Conservation (phyloP, 2,797 vertebrate genomes). For the Setipinna tenuifilis region DNA sequence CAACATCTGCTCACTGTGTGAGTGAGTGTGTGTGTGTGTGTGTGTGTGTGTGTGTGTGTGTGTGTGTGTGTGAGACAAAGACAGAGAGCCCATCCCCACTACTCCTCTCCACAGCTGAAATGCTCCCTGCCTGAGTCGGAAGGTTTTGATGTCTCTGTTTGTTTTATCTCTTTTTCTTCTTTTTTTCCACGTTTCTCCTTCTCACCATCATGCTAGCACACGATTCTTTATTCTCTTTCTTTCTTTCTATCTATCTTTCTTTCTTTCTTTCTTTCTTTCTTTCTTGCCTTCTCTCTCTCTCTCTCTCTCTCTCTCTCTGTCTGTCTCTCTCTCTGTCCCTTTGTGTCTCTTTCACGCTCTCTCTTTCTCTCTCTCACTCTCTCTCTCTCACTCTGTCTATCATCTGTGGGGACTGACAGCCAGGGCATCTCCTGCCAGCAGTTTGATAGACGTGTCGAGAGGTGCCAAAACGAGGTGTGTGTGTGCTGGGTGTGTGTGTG, state of each 20-base stretch:
- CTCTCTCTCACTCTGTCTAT: conserved; percentile 56
- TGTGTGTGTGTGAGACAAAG: neutral
- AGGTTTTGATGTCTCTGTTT: conserved; percentile 26
- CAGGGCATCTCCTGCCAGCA: conserved; percentile 51
- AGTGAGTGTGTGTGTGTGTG: conserved; percentile 13
- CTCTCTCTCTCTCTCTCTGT: conserved; percentile 64
- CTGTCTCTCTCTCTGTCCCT: conserved; percentile 41
- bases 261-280: neutral
- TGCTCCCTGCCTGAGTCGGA: neutral
- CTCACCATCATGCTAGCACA: neutral
- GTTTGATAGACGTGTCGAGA: conserved; percentile 54
- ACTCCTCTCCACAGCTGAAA: neutral
- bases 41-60: conserved; percentile 12
- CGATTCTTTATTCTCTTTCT: neutral
- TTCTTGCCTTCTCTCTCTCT: conserved; percentile 58
- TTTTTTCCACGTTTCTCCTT: neutral
- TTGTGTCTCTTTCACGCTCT: neutral
- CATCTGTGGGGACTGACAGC: conserved; percentile 52
- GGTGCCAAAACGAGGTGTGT: conserved; percentile 12
- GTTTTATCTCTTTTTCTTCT: neutral
- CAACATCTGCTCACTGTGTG: conserved; percentile 14
- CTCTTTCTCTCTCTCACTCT: conserved; percentile 40
- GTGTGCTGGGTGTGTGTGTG: neutral
- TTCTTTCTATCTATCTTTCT: neutral
- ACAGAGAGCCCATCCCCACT: neutral